Evolutionary conservation across 1,140 invertebrate genomes (phyloP).

Genomic region (Macrosteles quadrilineatus): DNA sequence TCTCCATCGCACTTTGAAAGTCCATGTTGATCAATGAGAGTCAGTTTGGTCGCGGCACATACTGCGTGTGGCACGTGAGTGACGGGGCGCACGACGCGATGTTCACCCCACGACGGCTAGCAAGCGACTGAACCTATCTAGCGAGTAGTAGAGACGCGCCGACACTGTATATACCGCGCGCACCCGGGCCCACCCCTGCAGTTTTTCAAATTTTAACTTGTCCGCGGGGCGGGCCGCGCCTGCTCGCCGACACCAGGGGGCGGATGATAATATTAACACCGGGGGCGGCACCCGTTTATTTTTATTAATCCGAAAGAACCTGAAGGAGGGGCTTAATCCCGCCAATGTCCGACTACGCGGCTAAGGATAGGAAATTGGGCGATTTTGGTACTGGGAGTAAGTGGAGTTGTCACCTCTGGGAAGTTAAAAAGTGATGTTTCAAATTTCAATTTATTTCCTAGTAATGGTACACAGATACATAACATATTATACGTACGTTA

Average conservation of each 20-base stretch:
- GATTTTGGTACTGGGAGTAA: too few relatives aligned
- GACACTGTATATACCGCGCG: conserved; percentile 1
- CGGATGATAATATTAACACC: conserved; percentile 23
- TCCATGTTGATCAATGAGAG: conserved; percentile 66
- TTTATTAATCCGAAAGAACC: conserved; percentile 31
- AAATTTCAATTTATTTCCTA: too few relatives aligned
- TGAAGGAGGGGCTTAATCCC: conserved; percentile 19
- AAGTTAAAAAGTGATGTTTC: too few relatives aligned
- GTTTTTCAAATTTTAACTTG: too few relatives aligned
- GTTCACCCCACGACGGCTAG: not conserved
- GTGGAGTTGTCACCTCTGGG: too few relatives aligned
- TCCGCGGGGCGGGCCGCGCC: conserved; percentile 13
- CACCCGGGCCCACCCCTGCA: not conserved
- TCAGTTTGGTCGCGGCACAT: not conserved
- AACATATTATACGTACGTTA: too few relatives aligned
- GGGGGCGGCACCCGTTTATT: conserved; percentile 23
- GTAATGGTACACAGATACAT: too few relatives aligned
- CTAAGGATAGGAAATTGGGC: too few relatives aligned
- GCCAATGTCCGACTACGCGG: not conserved
- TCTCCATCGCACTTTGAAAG: conserved; percentile 97
- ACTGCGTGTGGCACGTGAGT: not conserved
- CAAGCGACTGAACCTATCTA: not conserved
- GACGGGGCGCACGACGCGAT: not conserved
- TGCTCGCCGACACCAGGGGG: not conserved
- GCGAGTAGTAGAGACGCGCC: not conserved